Evolutionary conservation across 2,113 vertebrate species (phyloP), one percentile per base, ranked within the genome.

Genomic region (Bubalus kerabau): DNA sequence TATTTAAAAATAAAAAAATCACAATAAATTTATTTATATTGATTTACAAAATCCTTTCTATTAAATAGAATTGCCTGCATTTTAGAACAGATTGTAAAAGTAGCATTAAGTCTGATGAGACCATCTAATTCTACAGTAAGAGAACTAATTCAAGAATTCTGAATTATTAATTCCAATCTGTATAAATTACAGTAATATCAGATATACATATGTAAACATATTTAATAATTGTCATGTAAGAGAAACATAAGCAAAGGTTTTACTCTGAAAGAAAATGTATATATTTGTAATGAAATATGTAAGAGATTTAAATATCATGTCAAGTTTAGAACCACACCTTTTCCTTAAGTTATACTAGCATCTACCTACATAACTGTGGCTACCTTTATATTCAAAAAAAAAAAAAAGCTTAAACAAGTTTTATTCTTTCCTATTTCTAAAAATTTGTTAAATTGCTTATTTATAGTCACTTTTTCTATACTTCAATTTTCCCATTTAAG

Each of bases 1-100:
- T 82, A 50, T 97, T 94, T 84, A 95, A 87, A 97, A 71, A 98
- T 54, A 56, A 57, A 95, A 94, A 87, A 56, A 78, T 10, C 57
- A 7, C 21, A 62, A 67, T 57, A 76, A 92, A 91, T 88, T 83
- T 46, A 76, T 57, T 78, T 92, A 85, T 30, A 43, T n/a, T 52
- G 48, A 59, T 56, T 67, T 67, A 57, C 2, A 82, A 87, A 94
- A 56, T 85, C 16, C 52, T 88, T 89, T 16, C 86, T 85, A 43
- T 91, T 67, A 98, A 60, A 67, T 3, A 11, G 6, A 95, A 56
- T 6, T 50, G 32, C 54, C 52, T 26, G 56, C 21, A 80, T 67
- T 64, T 81, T 36, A 81, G 19, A 48, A 86, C 24, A 93, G 67
- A 2, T n/a, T 82, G 15, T 50, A 16, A 97, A 74, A 91, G 67